phyloP scores from a whole-genome alignment of 2,113 vertebrate species.

The Todiramphus chloris region DNA sequence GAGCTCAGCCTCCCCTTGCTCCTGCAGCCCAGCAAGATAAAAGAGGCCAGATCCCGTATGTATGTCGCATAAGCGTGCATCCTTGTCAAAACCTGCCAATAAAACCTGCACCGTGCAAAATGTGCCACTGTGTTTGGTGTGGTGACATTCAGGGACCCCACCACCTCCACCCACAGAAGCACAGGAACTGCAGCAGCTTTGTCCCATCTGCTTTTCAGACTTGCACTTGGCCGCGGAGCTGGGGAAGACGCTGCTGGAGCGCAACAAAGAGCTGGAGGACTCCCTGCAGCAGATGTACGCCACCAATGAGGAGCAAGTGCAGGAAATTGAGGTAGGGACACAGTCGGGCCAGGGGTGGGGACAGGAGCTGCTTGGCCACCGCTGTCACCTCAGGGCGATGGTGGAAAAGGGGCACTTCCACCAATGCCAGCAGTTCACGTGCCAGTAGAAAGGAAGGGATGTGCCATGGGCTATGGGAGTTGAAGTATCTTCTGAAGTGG shows the following conservation, averaged over 20 bases:
- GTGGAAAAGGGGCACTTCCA: background rate
- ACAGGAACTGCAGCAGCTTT: background rate
- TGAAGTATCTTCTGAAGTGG: background rate
- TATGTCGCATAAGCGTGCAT: background rate
- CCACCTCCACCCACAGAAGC: background rate
- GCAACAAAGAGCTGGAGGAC: conserved; percentile 97
- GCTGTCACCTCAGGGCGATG: rapidly evolving
- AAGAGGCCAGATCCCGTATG: background rate
- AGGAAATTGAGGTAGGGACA: conserved; percentile 90
- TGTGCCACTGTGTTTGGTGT: rapidly evolving
- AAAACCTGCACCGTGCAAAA: background rate
- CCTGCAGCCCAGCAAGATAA: background rate
- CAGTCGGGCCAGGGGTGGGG: background rate
- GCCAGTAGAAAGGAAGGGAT: background rate
- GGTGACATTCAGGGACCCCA: background rate
- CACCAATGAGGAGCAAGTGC: conserved; percentile 95
- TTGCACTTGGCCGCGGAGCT: conserved; percentile 93
- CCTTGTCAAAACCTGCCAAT: background rate
- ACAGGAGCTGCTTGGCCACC: rapidly evolving
- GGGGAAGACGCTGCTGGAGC: conserved; percentile 94
- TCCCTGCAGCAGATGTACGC: conserved; percentile 96
- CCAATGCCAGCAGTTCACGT: background rate
- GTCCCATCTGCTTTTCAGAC: conserved; percentile 71
- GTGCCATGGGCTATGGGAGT: background rate
- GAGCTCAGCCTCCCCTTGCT: background rate